phyloP scores from a whole-genome alignment of 1,140 invertebrate species.

The Heliconius eleuchia region DNA sequence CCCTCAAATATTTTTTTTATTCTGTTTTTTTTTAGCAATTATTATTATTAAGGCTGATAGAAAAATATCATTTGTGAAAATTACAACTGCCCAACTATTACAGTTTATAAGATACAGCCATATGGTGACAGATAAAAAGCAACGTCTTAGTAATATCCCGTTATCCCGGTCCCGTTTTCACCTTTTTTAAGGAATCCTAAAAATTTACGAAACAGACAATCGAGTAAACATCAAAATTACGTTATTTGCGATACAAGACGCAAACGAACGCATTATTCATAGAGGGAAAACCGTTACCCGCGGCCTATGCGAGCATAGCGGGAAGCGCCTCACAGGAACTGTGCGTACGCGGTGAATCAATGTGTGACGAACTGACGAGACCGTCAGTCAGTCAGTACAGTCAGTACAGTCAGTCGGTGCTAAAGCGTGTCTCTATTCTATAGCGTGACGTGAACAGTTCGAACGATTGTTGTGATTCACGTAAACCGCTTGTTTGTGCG shows the following conservation, averaged over 20 bases:
- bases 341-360: conserved; percentile 59
- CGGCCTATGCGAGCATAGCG: conserved; percentile 38
- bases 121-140: too few relatives aligned
- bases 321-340: conserved; percentile 41
- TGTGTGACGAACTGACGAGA: conserved; percentile 51
- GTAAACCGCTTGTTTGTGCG: conserved; percentile 74
- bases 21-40: too few relatives aligned
- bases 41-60: too few relatives aligned
- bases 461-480: conserved; percentile 68
- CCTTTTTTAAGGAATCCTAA: conserved; percentile 55
- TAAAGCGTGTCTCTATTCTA: conserved; percentile 18
- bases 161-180: too few relatives aligned
- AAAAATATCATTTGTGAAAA: too few relatives aligned
- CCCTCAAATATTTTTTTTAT: too few relatives aligned
- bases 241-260: background rate
- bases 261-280: conserved; percentile 48
- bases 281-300: conserved; percentile 58
- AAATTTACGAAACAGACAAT: background rate
- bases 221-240: background rate
- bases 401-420: too few relatives aligned
- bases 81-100: too few relatives aligned
- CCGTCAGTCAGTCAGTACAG: background rate
- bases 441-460: conserved; percentile 29
- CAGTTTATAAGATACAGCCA: too few relatives aligned
- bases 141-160: too few relatives aligned